Evolutionary conservation across 2,888 invertebrate genomes (phyloP).

Genomic region (Torymus aiolomorphi): DNA sequence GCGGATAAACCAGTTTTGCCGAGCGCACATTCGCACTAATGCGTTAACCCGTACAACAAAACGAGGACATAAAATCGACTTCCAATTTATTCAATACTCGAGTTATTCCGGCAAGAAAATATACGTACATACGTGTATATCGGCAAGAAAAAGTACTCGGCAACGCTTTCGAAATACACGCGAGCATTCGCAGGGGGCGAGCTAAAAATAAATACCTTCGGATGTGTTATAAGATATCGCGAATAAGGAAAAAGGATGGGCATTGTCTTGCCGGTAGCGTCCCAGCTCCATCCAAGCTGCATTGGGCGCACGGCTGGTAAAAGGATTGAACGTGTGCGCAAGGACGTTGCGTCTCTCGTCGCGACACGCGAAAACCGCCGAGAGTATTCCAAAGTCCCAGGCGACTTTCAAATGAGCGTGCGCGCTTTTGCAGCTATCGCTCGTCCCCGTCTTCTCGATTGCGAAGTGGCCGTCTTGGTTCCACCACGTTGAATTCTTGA

Average conservation of each 20-base stretch:
- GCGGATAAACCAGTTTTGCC: constrained; percentile 32
- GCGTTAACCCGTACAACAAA: constrained; percentile 15
- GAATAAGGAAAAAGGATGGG: constrained; percentile 37
- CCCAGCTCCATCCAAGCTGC: background rate
- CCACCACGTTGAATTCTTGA: constrained; percentile 31
- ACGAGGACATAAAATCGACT: constrained; percentile 13
- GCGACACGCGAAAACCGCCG: constrained; percentile 16
- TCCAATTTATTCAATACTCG: constrained; percentile 14
- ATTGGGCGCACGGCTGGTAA: background rate
- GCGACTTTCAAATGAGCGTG: constrained; percentile 18
- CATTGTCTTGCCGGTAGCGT: constrained; percentile 20
- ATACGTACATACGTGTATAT: no score
- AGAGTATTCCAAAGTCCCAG: constrained; percentile 28
- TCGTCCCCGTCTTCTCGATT: background rate
- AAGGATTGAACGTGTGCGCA: constrained; percentile 17
- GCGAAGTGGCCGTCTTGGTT: constrained; percentile 11
- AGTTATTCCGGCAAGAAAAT: background rate
- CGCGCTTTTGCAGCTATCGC: constrained; percentile 8
- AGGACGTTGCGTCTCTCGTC: background rate
- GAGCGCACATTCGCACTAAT: background rate
- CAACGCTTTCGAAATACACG: no score
- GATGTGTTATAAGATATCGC: constrained; percentile 1
- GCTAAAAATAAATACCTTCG: constrained; percentile 20
- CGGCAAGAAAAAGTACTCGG: no score
- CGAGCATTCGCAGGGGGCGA: no score